Evolutionary conservation across 2,888 invertebrate species (phyloP), one percentile per base, ranked within the genome.

Genomic region (Drosophila borealis): DNA sequence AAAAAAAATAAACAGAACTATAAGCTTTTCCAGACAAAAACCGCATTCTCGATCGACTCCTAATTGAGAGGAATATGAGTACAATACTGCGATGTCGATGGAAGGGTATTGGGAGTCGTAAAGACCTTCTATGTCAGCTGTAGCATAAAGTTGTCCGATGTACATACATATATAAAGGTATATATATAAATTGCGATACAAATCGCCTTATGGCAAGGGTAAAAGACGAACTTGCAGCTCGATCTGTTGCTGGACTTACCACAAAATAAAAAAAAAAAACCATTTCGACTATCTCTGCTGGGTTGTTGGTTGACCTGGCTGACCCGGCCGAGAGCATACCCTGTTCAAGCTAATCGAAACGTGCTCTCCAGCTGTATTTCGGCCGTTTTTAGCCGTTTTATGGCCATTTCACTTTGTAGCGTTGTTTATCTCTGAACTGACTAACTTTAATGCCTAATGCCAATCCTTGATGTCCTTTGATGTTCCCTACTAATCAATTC

Each of bases 401-500:
- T 17, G 17, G 17, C 14, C 11, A 14, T n/a, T 70, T 69, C 64
- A 45, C 42, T 72, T 37, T 49, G 19, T 60, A 56, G 70, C 71
- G 53, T 56, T 64, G 70, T 48, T 46, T n/a, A 60, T 68, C 67
- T 68, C 67, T 77, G 56, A 62, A 71, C 55, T 62, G 33, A 71
- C 17, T 61, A 66, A 55, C 37, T 66, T 71, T 55, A 56, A 17
- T 17, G 17, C 74, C 74, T 75, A 74, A 61, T 72, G 55, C 51
- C 61, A 59, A 37, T 29, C 29, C 17, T 17, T 17, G 17, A 17
- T 61, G 78, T 46, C 73, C 68, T 60, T 77, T 74, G 73, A 75
- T 68, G 36, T 59, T 64, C 54, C 64, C 69, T 69, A 75, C 74
- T 76, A 78, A 76, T 78, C 60, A 57, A 55, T 73, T 55, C 29